These are phyloP conservation scores for Gambusia affinis DNA, from an alignment of 2,113 vertebrate genomes.

Conservation along the genomic window DNA sequence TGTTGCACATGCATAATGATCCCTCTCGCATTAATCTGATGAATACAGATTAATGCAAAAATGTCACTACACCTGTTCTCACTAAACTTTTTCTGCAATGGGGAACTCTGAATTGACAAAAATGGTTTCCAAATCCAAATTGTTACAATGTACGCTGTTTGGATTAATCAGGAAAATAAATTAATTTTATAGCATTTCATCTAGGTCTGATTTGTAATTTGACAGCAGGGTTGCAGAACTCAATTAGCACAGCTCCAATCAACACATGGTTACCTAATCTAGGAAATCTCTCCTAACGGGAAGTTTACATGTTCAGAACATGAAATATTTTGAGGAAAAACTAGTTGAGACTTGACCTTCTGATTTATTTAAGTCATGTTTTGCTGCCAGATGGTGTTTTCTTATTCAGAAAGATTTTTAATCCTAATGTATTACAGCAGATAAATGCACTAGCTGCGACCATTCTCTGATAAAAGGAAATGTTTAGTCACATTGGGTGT, in stretches of 20 bases:
- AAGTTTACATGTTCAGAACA: neutral
- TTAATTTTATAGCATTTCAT: conserved; percentile 23
- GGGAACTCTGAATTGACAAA: neutral
- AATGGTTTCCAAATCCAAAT: conserved; percentile 29
- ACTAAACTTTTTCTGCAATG: neutral
- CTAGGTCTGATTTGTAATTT: conserved; percentile 13
- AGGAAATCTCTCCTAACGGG: conserved; percentile 16
- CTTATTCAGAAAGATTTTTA: conserved; percentile 34
- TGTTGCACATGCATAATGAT: neutral
- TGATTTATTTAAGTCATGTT: conserved; percentile 19
- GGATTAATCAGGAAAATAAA: conserved; percentile 5
- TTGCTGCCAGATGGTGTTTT: conserved; percentile 48
- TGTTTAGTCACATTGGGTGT: conserved; percentile 18
- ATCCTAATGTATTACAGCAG: conserved; percentile 24
- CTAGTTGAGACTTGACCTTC: conserved; percentile 17
- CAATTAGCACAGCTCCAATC: conserved; percentile 40
- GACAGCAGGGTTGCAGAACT: conserved; percentile 26
- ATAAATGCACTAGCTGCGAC: conserved; percentile 37
- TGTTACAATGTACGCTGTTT: neutral
- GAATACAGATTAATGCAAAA: conserved; percentile 2
- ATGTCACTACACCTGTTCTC: neutral
- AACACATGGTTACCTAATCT: conserved; percentile 44
- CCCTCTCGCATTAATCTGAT: neutral
- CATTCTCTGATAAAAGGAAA: conserved; percentile 13
- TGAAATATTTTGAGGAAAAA: conserved; percentile 31